phyloP scores from a whole-genome alignment of 1,140 invertebrate species.

The Drosophila hydei region DNA sequence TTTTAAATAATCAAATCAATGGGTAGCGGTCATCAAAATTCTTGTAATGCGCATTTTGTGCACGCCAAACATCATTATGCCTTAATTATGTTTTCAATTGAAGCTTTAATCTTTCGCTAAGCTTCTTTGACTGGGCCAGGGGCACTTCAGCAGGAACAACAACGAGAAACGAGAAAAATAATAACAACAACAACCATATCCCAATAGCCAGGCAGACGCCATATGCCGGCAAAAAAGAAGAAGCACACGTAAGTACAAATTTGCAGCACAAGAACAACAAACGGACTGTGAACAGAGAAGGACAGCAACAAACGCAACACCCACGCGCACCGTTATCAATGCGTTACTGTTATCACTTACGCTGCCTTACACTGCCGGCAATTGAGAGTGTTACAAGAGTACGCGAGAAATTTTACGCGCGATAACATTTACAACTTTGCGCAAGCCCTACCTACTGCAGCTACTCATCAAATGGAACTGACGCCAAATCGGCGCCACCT shows the following conservation, averaged over 20 bases:
- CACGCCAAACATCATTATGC: conserved; percentile 33
- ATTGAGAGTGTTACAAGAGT: conserved; percentile 12
- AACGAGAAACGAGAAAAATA: conserved; percentile 8
- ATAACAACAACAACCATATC: not conserved
- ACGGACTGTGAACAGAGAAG: not conserved
- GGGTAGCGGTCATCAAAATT: conserved; percentile 1
- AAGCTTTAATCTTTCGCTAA: conserved; percentile 19
- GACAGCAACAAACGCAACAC: conserved; percentile 4
- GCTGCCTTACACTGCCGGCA: conserved; percentile 31
- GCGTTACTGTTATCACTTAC: conserved; percentile 34
- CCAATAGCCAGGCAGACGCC: conserved; percentile 31
- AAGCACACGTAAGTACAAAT: conserved; percentile 6
- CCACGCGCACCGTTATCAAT: conserved; percentile 36
- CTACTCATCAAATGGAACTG: conserved; percentile 37
- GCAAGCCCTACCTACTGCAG: conserved; percentile 18
- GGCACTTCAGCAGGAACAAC: not conserved
- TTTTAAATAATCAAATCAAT: not conserved
- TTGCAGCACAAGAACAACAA: conserved; percentile 10
- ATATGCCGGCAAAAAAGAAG: conserved; percentile 49
- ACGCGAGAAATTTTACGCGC: conserved; percentile 37
- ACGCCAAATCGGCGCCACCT: conserved; percentile 48
- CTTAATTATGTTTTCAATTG: conserved; percentile 36
- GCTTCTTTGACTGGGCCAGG: not conserved
- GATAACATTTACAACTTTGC: conserved; percentile 17
- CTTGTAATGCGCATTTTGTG: conserved; percentile 40